Base-by-base conservation (phyloP, 2,888 invertebrate species). In the Oithona nana region DNA sequence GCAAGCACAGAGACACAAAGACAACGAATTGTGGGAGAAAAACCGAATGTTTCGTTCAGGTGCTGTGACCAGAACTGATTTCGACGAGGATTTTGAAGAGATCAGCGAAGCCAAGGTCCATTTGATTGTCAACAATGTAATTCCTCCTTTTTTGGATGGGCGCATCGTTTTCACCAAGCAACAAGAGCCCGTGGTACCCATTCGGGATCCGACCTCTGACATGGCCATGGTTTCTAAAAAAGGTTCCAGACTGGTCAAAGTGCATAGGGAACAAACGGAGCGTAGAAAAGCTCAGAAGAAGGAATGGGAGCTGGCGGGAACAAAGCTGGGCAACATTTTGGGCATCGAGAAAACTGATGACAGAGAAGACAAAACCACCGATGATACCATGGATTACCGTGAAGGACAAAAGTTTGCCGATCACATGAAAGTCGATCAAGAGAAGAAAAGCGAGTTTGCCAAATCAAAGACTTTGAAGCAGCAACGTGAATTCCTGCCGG, bases 111-210 rank as follows among this genome's bases (percentile, higher is more conserved):
- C 93, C 65, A 77, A 95, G 52, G 95, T 98, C 0, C 95, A 98
- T 75, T 76, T 98, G 22, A 75, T 97, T 6, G 97, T 99, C 0
- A 94, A 95, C 73, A 97, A 99, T 71, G 92, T 97, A 64, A 89
- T 98, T 6, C 98, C 98, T 0, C 98, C 98, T 0, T 99, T 99
- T 75, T 78, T 98, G 1, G 98, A 99, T 73, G 98, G 98, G 0
- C 79, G 98, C 63, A 97, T 98, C 67, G 94, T 97, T 0, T 99
- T 98, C 74, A 99, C 98, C 0, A 98, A 97, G 70, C 97, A 98
- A 73, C 93, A 93, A 0, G 95, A 97, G 71, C 97, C 97, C 1
- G 92, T 98, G n/a, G 84, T 98, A 70, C 97, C 97, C 16, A 89
- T 92, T 30, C 76, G 78, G 69, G 98, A 98, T 75, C 88, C 95